Percentiles rank a stretch among this genome's conserved stretches.
phyloP scores from a whole-genome alignment of 2,888 invertebrate species.

The Cryptocephalus moraei region DNA sequence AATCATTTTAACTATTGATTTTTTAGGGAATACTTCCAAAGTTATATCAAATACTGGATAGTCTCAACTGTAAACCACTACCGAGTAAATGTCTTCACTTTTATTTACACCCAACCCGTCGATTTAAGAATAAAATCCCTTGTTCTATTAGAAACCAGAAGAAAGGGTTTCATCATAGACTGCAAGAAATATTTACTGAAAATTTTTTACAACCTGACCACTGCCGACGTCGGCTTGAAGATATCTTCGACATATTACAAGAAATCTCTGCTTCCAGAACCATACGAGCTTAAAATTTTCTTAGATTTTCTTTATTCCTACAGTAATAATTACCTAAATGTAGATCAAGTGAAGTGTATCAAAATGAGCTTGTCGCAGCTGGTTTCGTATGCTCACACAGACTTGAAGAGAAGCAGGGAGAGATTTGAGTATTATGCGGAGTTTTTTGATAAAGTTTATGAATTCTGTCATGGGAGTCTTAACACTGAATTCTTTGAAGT shows the following conservation, averaged over 20 bases:
- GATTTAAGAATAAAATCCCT: slow-evolving; percentile 15
- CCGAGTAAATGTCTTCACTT: slow-evolving; percentile 17
- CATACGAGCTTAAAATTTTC: slow-evolving; percentile 12
- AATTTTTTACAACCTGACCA: slow-evolving; percentile 10
- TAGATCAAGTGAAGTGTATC: slow-evolving; percentile 12
- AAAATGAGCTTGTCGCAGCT: slow-evolving; percentile 16
- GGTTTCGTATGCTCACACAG: slow-evolving; percentile 12
- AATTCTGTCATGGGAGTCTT: slow-evolving; percentile 11
- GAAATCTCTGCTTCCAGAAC: slow-evolving; percentile 13
- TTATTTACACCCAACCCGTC: slow-evolving; percentile 10
- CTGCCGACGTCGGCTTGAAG: slow-evolving; percentile 13
- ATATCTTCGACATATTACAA: slow-evolving; percentile 17
- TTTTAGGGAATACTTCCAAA: slow-evolving; percentile 25
- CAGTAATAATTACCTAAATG: slow-evolving; percentile 6
- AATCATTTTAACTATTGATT: slow-evolving; percentile 1
- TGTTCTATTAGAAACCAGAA: slow-evolving; percentile 17
- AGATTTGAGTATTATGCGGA: slow-evolving; percentile 10
- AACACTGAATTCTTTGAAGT: slow-evolving; percentile 14
- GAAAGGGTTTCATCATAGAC: slow-evolving; percentile 8
- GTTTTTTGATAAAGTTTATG: slow-evolving; percentile 14
- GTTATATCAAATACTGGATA: slow-evolving; percentile 24
- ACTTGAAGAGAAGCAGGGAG: slow-evolving; percentile 7
- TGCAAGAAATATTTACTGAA: slow-evolving; percentile 8
- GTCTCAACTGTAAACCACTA: slow-evolving; percentile 17
- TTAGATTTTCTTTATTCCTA: slow-evolving; percentile 12